Evolutionary conservation across 2,888 invertebrate genomes (phyloP).

Genomic region (Anaspis maculata): DNA sequence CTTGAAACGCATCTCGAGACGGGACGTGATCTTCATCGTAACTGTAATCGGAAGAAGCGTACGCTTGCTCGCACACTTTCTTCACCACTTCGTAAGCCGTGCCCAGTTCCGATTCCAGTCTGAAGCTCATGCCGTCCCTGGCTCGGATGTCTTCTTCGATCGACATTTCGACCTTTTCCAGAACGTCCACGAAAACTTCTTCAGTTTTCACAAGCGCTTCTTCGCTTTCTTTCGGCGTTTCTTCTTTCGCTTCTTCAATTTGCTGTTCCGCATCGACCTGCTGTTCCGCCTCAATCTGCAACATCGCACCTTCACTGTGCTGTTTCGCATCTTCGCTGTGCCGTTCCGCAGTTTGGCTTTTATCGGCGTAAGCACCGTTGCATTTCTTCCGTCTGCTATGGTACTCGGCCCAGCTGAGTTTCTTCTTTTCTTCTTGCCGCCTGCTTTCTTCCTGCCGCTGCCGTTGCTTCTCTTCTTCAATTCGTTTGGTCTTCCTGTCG

Average conservation of each 20-base stretch:
- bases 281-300: background rate
- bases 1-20: too few relatives aligned
- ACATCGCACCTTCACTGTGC: too few relatives aligned
- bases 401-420: constrained; percentile 28
- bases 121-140: too few relatives aligned
- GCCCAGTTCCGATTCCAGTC: too few relatives aligned
- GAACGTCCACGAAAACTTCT: constrained; percentile 6
- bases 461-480: too few relatives aligned
- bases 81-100: too few relatives aligned
- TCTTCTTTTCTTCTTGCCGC: background rate
- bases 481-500: constrained; percentile 1
- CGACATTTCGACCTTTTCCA: constrained; percentile 4
- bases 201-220: constrained; percentile 5
- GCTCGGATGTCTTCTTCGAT: constrained; percentile 6
- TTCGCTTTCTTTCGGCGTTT: constrained; percentile 10
- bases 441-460: background rate
- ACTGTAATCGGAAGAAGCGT: too few relatives aligned
- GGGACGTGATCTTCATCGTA: too few relatives aligned
- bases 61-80: too few relatives aligned
- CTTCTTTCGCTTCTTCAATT: constrained; percentile 10
- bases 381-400: constrained; percentile 27
- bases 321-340: too few relatives aligned
- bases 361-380: too few relatives aligned
- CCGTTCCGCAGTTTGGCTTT: too few relatives aligned
- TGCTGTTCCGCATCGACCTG: background rate